These are phyloP conservation scores for Blennius ocellaris DNA, from an alignment of 2,113 vertebrate species.

Conservation along the genomic window DNA sequence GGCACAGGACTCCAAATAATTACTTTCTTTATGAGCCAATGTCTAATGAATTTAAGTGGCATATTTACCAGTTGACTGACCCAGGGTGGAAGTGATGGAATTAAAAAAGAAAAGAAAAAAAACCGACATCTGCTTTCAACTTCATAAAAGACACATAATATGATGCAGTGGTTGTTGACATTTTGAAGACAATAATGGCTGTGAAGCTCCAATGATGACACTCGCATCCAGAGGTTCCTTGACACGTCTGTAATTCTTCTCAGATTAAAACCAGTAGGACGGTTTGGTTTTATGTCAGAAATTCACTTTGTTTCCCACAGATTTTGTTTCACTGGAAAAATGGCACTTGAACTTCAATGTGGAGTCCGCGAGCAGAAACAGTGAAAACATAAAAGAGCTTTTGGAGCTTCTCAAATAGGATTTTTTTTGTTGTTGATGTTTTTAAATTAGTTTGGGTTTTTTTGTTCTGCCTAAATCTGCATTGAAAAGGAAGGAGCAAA, in stretches of 20 bases:
- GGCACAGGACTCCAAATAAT: conserved; percentile 78
- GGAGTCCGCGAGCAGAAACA: too few species aligned
- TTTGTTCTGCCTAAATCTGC: too few species aligned
- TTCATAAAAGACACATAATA: neutral
- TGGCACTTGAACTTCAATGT: too few species aligned
- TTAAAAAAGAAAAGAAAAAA: conserved; percentile 19
- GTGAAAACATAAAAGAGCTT: too few species aligned
- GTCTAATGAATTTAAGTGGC: conserved; percentile 80
- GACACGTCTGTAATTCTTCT: neutral
- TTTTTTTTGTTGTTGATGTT: too few species aligned
- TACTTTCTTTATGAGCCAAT: conserved; percentile 74
- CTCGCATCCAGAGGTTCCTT: neutral
- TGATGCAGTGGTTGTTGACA: neutral
- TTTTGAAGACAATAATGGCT: conserved; percentile 4
- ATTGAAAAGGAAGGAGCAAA: too few species aligned
- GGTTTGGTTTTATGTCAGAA: too few species aligned
- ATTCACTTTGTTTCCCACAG: too few species aligned
- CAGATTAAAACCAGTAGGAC: too few species aligned
- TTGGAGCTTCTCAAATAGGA: too few species aligned
- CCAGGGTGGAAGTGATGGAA: conserved; percentile 51
- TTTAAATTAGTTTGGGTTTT: too few species aligned
- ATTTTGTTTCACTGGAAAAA: too few species aligned
- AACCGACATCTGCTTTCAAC: conserved; percentile 28
- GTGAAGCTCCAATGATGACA: neutral
- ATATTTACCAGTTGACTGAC: conserved; percentile 66